Evolutionary conservation across 1,140 invertebrate genomes (phyloP).

Genomic region (Dolichoris vasculosae): DNA sequence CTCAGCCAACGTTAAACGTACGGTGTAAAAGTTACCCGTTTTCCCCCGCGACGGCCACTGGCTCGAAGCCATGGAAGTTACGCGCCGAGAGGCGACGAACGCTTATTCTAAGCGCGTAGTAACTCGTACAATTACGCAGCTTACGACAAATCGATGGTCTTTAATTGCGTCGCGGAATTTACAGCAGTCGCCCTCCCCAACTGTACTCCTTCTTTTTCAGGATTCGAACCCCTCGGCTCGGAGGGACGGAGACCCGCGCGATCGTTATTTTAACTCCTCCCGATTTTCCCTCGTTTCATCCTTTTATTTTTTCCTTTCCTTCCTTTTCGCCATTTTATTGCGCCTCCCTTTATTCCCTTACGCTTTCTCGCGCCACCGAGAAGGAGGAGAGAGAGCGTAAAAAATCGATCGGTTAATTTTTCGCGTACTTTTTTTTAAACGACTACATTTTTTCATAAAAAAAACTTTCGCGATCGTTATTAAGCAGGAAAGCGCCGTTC

Average conservation of each 20-base stretch:
- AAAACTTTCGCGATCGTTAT: background rate
- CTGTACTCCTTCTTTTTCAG: slow-evolving; percentile 48
- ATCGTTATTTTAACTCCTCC: slow-evolving; percentile 52
- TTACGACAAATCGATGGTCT: slow-evolving; percentile 74
- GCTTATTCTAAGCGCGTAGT: slow-evolving; percentile 72
- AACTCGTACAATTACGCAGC: slow-evolving; percentile 73
- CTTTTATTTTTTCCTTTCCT: background rate
- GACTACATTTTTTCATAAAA: background rate
- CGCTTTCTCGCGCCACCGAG: background rate
- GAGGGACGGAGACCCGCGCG: background rate
- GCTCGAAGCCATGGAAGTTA: slow-evolving; percentile 40
- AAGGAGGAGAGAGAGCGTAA: too few species aligned
- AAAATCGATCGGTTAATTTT: slow-evolving; percentile 7
- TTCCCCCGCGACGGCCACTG: background rate
- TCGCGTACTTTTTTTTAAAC: background rate
- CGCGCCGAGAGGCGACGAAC: slow-evolving; percentile 54
- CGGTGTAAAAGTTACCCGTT: slow-evolving; percentile 38
- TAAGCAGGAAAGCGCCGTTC: background rate
- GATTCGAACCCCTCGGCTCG: background rate
- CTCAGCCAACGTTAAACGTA: slow-evolving; percentile 12
- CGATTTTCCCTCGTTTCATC: slow-evolving; percentile 31
- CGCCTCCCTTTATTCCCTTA: slow-evolving; percentile 34
- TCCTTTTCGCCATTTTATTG: slow-evolving; percentile 24
- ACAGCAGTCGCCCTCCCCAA: slow-evolving; percentile 48
- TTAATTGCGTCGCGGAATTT: slow-evolving; percentile 71